Conservation (phyloP, 1,140 invertebrate genomes). For the Branchinecta lindahli region DNA sequence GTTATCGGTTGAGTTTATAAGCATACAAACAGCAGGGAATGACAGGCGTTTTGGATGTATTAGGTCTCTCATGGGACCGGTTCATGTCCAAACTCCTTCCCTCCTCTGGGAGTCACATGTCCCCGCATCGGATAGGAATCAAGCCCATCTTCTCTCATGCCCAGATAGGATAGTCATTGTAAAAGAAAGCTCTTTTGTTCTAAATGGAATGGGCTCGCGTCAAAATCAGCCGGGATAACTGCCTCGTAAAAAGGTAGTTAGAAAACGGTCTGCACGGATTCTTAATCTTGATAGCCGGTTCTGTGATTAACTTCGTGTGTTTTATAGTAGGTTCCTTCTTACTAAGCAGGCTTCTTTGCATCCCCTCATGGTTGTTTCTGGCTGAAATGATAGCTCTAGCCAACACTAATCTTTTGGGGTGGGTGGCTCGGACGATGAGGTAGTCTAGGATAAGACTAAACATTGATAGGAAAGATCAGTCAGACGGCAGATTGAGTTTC, state of each 20-base stretch:
- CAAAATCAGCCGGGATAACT: neutral
- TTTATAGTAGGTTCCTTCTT: no score
- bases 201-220: neutral
- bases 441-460: no score
- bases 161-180: neutral
- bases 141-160: neutral
- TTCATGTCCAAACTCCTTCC: neutral
- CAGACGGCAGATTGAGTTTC: no score
- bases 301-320: no score
- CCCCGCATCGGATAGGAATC: neutral
- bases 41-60: constrained; percentile 5
- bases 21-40: neutral
- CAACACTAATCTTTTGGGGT: no score
- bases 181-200: neutral
- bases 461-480: no score
- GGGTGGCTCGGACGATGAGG: no score
- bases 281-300: no score
- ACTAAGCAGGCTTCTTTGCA: no score
- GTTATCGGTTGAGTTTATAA: constrained; percentile 6
- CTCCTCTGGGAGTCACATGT: neutral
- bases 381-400: no score
- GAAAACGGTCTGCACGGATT: neutral
- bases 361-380: no score
- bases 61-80: neutral
- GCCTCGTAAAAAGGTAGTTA: constrained; percentile 10